These are phyloP conservation scores for Dromas ardeola DNA, from an alignment of 2,113 vertebrate species.

Conservation along the genomic window DNA sequence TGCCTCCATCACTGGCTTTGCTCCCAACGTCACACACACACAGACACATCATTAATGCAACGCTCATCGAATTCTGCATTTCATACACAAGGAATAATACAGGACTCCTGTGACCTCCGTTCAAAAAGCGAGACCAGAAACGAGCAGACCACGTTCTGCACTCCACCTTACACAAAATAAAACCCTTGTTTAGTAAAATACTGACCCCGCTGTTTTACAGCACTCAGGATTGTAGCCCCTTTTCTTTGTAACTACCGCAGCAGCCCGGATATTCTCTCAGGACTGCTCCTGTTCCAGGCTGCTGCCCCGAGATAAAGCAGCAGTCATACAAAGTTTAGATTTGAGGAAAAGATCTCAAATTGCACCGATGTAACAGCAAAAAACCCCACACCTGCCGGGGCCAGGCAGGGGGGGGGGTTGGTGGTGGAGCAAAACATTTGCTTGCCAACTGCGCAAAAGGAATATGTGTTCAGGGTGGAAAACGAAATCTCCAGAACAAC, in stretches of 20 bases:
- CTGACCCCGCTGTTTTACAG: background rate
- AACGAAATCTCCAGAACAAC: background rate
- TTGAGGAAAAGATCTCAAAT: background rate
- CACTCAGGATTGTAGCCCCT: background rate
- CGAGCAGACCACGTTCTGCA: background rate
- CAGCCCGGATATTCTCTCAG: background rate
- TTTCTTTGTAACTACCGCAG: background rate
- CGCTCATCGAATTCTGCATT: background rate
- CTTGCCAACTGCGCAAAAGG: background rate
- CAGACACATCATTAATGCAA: background rate
- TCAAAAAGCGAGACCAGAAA: background rate
- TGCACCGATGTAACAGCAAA: background rate
- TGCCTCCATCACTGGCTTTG: background rate
- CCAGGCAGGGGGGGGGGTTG: background rate
- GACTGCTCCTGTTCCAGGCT: background rate
- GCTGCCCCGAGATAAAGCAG: background rate
- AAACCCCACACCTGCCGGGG: background rate
- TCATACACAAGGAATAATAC: background rate
- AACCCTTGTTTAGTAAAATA: background rate
- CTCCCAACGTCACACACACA: background rate
- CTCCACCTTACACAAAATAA: background rate
- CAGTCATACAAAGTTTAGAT: background rate
- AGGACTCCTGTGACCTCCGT: background rate
- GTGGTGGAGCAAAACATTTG: background rate
- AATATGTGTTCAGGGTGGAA: background rate